phyloP scores from a whole-genome alignment of 2,888 invertebrate species.

The Unio pictorum region DNA sequence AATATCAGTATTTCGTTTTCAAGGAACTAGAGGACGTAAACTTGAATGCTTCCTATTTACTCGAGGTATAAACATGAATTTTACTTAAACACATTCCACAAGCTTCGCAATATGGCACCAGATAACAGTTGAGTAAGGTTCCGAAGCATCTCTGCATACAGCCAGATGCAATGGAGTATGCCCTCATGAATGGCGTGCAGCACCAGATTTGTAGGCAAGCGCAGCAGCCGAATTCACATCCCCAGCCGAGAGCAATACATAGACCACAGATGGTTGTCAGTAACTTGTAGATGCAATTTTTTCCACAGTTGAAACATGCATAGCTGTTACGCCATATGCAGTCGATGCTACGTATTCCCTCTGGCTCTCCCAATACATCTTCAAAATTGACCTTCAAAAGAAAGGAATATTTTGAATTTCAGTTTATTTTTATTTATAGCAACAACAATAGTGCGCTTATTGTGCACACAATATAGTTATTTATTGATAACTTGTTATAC shows the following conservation, averaged over 20 bases:
- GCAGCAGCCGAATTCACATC: constrained; percentile 71
- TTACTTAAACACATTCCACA: constrained; percentile 52
- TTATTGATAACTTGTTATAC: too few species aligned
- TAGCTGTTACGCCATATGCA: constrained; percentile 81
- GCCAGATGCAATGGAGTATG: constrained; percentile 77
- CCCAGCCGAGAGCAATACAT: constrained; percentile 78
- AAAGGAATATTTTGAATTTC: background rate
- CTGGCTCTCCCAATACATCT: constrained; percentile 61
- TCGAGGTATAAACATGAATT: constrained; percentile 15
- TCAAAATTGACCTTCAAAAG: constrained; percentile 44
- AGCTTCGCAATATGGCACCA: constrained; percentile 79
- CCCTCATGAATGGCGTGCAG: constrained; percentile 79
- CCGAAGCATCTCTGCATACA: constrained; percentile 70
- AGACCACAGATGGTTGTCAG: constrained; percentile 80
- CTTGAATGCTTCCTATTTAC: too few species aligned
- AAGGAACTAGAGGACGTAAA: too few species aligned
- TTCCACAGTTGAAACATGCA: constrained; percentile 77
- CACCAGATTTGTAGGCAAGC: constrained; percentile 82
- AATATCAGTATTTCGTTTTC: too few species aligned
- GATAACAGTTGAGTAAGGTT: constrained; percentile 72
- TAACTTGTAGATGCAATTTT: constrained; percentile 80
- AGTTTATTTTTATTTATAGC: too few species aligned
- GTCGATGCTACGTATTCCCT: constrained; percentile 72
- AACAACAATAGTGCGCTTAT: too few species aligned
- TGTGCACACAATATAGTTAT: too few species aligned